Evolutionary conservation across 2,888 invertebrate genomes (phyloP).

Genomic region (Acanthosepion esculentum): DNA sequence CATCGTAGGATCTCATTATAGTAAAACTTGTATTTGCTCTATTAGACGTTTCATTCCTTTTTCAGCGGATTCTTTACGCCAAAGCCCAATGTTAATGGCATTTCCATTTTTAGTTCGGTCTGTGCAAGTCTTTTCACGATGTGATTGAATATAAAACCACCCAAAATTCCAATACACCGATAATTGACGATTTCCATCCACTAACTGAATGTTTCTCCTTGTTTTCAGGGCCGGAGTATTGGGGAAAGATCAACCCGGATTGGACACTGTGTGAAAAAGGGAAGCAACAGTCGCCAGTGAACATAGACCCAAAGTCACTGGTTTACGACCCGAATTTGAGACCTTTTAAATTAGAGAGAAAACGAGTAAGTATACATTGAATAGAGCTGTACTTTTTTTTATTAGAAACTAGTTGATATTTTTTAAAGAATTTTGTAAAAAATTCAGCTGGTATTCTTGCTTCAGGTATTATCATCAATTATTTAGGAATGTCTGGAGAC

Average conservation of each 20-base stretch:
- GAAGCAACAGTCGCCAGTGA: constrained; percentile 95
- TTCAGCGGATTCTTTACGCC: too few species aligned
- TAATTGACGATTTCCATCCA: neutral
- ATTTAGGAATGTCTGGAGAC: too few species aligned
- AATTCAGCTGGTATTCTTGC: too few species aligned
- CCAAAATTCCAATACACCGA: too few species aligned
- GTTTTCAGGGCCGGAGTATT: constrained; percentile 92
- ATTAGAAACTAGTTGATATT: neutral
- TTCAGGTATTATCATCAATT: too few species aligned
- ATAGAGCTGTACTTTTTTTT: neutral
- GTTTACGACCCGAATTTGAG: constrained; percentile 96
- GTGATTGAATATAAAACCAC: neutral
- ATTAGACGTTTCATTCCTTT: too few species aligned
- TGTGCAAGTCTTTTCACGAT: too few species aligned
- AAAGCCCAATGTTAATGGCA: too few species aligned
- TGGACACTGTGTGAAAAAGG: constrained; percentile 98
- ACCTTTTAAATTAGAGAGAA: constrained; percentile 92
- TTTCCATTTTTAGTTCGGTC: too few species aligned
- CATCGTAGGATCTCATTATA: too few species aligned
- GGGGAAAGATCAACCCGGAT: constrained; percentile 98
- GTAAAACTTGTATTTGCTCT: too few species aligned
- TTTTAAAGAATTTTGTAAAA: too few species aligned
- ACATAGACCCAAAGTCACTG: constrained; percentile 93
- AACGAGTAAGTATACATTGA: constrained; percentile 81
- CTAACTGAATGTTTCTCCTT: neutral